phyloP scores from a whole-genome alignment of 1,140 invertebrate species.

The Bombus waltoni region DNA sequence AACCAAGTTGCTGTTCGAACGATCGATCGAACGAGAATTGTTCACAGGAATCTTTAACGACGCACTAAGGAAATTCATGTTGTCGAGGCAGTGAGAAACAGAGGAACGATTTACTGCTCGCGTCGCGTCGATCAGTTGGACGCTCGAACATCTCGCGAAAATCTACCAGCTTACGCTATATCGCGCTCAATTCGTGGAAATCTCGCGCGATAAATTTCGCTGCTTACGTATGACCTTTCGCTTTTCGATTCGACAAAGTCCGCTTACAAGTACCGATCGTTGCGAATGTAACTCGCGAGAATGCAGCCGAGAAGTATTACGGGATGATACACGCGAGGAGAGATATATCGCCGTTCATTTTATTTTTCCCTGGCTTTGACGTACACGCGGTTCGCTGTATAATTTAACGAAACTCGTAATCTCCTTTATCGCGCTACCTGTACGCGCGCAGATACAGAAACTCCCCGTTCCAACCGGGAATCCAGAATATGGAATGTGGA shows the following conservation, averaged over 20 bases:
- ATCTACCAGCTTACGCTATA: not conserved
- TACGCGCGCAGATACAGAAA: constrained; percentile 30
- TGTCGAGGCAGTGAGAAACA: not conserved
- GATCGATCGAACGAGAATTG: not conserved
- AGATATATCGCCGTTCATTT: not conserved
- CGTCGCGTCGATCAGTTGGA: not conserved
- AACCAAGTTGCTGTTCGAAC: not conserved
- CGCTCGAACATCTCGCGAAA: not conserved
- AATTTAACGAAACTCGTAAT: constrained; percentile 48
- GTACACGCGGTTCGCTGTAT: not conserved
- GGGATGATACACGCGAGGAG: too few relatives aligned
- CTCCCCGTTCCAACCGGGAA: constrained; percentile 27
- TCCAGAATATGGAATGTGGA: constrained; percentile 68
- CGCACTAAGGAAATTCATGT: not conserved
- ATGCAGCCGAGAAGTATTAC: too few relatives aligned
- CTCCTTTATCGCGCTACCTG: constrained; percentile 36
- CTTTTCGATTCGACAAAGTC: not conserved
- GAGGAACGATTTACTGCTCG: not conserved
- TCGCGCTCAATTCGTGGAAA: not conserved
- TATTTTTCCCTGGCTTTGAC: not conserved
- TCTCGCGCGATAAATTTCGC: not conserved
- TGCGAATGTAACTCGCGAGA: not conserved
- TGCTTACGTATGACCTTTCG: not conserved
- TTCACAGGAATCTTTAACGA: not conserved
- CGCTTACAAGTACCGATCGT: not conserved